Evolutionary conservation across 1,140 invertebrate genomes (phyloP).

Genomic region (Scaptomyza graminum): DNA sequence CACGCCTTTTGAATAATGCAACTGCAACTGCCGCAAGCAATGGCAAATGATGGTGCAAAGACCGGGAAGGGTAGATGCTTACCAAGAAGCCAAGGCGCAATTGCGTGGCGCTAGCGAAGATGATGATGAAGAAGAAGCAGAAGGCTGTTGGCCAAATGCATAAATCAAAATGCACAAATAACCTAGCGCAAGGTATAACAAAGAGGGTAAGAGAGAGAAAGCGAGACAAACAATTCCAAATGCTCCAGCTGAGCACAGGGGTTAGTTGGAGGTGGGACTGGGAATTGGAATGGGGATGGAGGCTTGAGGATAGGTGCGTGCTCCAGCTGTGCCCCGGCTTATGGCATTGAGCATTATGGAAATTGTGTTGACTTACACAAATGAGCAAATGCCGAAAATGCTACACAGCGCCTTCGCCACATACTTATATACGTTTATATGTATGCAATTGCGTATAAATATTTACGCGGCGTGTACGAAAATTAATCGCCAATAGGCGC

Average conservation of each 20-base stretch:
- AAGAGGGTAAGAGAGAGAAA: background rate
- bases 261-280: background rate
- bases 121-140: background rate
- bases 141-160: conserved; percentile 33
- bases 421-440: conserved; percentile 8
- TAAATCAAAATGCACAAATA: conserved; percentile 57
- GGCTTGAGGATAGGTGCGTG: background rate
- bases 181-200: conserved; percentile 7
- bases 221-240: conserved; percentile 23
- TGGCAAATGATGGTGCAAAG: background rate
- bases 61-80: background rate
- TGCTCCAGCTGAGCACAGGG: conserved; percentile 21
- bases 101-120: conserved; percentile 2
- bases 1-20: conserved; percentile 73
- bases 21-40: conserved; percentile 31
- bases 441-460: conserved; percentile 74
- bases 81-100: conserved; percentile 25
- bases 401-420: conserved; percentile 40
- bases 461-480: conserved; percentile 68
- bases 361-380: conserved; percentile 78
- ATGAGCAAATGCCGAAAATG: conserved; percentile 72
- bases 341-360: conserved; percentile 63
- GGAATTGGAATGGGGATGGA: background rate
- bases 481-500: conserved; percentile 61
- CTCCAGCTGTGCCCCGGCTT: conserved; percentile 4